These are phyloP conservation scores for Phyllotreta striolata DNA, from an alignment of 2,888 invertebrate genomes.

Conservation along the genomic window DNA sequence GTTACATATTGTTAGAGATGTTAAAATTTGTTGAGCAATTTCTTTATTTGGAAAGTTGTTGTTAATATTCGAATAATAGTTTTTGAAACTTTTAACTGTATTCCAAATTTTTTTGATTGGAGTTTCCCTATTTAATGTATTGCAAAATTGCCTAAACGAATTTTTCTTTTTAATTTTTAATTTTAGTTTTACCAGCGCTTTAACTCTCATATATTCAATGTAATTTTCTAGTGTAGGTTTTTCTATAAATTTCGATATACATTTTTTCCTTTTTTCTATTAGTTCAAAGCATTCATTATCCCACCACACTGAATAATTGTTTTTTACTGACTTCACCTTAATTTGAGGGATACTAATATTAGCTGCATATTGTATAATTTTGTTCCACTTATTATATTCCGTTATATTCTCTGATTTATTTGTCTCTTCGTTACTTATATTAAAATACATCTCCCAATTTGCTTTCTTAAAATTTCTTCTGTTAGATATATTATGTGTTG, in stretches of 20 bases:
- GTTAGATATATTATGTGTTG: too few relatives aligned
- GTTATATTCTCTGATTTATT: too few relatives aligned
- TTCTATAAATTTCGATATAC: background rate
- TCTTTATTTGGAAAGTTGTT: constrained; percentile 6
- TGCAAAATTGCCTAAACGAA: constrained; percentile 14
- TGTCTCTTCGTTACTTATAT: too few relatives aligned
- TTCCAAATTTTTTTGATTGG: constrained; percentile 17
- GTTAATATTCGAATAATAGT: background rate
- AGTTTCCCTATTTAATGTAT: constrained; percentile 9
- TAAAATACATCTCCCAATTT: too few relatives aligned
- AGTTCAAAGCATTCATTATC: constrained; percentile 2
- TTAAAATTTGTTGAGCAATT: constrained; percentile 1
- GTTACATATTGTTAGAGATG: constrained; percentile 4
- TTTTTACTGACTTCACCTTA: background rate
- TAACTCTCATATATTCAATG: constrained; percentile 6
- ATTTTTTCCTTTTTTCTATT: constrained; percentile 7
- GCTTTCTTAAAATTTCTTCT: too few relatives aligned
- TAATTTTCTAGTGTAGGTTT: constrained; percentile 7
- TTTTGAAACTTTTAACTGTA: constrained; percentile 17
- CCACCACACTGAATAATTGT: constrained; percentile 2
- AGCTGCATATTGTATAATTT: background rate
- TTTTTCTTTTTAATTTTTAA: constrained; percentile 10
- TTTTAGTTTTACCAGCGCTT: constrained; percentile 18
- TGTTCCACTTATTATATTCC: too few relatives aligned
- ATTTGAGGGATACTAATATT: background rate